A percentile compares a stretch with the other conserved stretches of the same genome.
phyloP scores from a whole-genome alignment of 1,140 invertebrate genomes.

The Spodoptera litura region DNA sequence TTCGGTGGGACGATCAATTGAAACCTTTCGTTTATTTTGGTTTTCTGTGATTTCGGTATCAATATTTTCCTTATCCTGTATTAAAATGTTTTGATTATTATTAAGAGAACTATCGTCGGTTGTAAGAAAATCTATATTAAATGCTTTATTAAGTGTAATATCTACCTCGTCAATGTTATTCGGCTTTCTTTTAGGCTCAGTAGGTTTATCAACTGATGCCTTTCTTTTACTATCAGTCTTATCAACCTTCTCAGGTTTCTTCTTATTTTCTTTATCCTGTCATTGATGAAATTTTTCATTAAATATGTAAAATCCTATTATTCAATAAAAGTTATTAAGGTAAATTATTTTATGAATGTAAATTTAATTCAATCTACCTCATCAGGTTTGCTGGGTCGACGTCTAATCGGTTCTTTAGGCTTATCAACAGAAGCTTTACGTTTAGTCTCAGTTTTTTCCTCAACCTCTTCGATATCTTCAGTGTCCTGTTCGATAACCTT shows the following conservation, averaged over 20 bases:
- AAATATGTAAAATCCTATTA: not conserved
- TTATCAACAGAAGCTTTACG: constrained; percentile 47
- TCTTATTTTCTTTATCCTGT: constrained; percentile 42
- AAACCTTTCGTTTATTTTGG: constrained; percentile 52
- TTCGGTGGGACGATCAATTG: constrained; percentile 58
- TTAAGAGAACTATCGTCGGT: not conserved
- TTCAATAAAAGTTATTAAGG: not conserved
- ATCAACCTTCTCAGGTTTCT: constrained; percentile 45
- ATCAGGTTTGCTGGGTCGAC: constrained; percentile 45
- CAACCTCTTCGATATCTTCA: constrained; percentile 55
- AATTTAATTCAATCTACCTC: constrained; percentile 45
- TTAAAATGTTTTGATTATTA: constrained; percentile 5
- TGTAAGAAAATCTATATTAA: no score
- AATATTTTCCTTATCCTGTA: constrained; percentile 51
- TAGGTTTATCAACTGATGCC: constrained; percentile 53
- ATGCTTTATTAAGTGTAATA: no score
- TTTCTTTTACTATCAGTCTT: constrained; percentile 58
- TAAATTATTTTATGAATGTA: not conserved
- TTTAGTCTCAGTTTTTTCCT: constrained; percentile 49
- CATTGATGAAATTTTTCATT: not conserved
- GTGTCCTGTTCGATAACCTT: constrained; percentile 58
- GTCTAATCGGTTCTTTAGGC: constrained; percentile 40
- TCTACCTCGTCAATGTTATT: constrained; percentile 45
- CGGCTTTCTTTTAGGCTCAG: constrained; percentile 51
- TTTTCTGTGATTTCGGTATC: constrained; percentile 48